Conservation (phyloP, 2,113 vertebrate species). For the Heloderma charlesbogerti region DNA sequence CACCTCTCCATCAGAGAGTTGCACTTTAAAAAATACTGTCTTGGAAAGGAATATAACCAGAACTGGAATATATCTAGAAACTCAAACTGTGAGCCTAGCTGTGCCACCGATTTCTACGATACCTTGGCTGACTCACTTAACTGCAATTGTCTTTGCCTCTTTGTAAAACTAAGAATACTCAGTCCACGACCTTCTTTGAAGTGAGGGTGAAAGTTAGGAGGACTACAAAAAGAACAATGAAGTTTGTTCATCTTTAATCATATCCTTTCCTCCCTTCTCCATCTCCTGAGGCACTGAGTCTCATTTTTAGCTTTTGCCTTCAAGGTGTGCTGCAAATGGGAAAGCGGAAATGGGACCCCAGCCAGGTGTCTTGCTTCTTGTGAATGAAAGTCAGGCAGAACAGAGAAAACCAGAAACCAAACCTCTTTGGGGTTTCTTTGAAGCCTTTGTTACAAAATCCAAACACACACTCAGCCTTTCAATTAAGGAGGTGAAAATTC, state of each 20-base stretch:
- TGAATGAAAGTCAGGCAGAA: not conserved
- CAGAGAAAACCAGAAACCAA: not conserved
- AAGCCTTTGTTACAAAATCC: conserved; percentile 3
- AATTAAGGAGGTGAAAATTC: not conserved
- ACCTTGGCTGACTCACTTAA: not conserved
- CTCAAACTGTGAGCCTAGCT: not conserved
- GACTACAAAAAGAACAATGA: not conserved
- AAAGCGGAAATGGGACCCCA: not conserved
- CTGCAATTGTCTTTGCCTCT: not conserved
- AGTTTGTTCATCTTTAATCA: not conserved
- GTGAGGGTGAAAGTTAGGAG: not conserved
- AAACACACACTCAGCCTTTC: not conserved
- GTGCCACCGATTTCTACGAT: not conserved
- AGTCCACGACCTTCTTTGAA: not conserved
- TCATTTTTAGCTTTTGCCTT: not conserved
- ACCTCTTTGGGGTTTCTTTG: not conserved
- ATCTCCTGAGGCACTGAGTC: not conserved
- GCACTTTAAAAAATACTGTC: not conserved
- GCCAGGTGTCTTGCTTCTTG: not conserved
- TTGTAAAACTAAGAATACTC: not conserved
- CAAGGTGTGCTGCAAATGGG: not conserved
- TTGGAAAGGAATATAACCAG: not conserved
- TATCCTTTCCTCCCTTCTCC: not conserved
- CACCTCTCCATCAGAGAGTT: not conserved
- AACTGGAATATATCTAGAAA: not conserved